These are phyloP conservation scores for Trissolcus brochymenae DNA, from an alignment of 2,888 invertebrate species.

Conservation along the genomic window DNA sequence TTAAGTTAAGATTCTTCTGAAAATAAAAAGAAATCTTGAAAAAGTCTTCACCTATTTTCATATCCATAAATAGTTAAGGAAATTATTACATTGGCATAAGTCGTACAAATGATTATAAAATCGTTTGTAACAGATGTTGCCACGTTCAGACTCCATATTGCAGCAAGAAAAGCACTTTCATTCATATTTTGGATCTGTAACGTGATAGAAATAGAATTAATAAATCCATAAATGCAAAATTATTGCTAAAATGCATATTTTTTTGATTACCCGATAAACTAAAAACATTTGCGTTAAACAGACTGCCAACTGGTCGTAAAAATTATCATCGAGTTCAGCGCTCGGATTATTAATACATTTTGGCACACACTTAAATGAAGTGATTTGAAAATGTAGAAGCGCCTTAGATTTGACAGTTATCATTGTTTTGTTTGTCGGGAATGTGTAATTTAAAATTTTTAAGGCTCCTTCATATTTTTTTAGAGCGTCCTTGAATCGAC, in stretches of 20 bases:
- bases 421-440: conserved; percentile 70
- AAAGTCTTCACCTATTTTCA: conserved; percentile 61
- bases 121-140: conserved; percentile 78
- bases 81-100: conserved; percentile 78
- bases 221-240: too few species aligned
- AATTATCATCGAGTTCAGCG: conserved; percentile 71
- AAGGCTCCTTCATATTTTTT: conserved; percentile 72
- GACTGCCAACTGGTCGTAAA: conserved; percentile 76
- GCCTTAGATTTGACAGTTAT: conserved; percentile 64
- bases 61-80: conserved; percentile 67
- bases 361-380: conserved; percentile 69
- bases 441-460: conserved; percentile 73
- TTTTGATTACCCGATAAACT: conserved; percentile 2
- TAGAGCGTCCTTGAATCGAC: conserved; percentile 74
- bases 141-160: conserved; percentile 79
- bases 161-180: conserved; percentile 78
- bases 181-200: conserved; percentile 69
- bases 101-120: conserved; percentile 78
- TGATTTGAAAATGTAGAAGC: conserved; percentile 68
- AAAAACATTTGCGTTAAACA: conserved; percentile 75
- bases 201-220: not conserved
- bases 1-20: too few species aligned
- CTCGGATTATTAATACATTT: conserved; percentile 59
- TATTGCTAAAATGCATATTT: too few species aligned
- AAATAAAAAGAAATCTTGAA: conserved; percentile 3